Base-by-base conservation (phyloP, 2,113 vertebrate genomes). In the Raja brachyura region DNA sequence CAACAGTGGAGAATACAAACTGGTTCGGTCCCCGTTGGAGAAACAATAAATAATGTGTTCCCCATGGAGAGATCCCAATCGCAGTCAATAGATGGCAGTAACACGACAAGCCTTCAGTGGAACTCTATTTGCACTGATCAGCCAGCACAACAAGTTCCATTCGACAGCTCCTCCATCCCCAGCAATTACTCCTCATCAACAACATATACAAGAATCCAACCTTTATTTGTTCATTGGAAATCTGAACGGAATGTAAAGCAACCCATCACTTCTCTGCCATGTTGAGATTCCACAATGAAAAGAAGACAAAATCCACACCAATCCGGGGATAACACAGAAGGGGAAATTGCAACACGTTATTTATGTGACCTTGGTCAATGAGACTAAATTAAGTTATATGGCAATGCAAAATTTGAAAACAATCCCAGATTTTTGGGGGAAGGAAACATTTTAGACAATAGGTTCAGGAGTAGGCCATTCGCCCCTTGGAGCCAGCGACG, bases 51-150 rank as follows among this genome's bases (percentile, higher is more conserved):
- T 63, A 5, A n/a, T 31, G 16, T 66, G 63, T 66, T n/a, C 59
- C 61, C 5, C 83, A 31, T 16, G 16, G 59, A 86, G 83, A 78
- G 13, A 25, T 92, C 39, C 90, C 68, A 54, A 2, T 25, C 73
- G 22, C 5, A 74, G 8, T 39, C 90, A 92, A 54, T 54, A 92
- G 90, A 74, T 73, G 90, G 90, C 63, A 73, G 68, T 54, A 92
- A 73, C 39, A 92, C 14, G 66, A 92, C 66, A 54, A 92, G 8
- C 33, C 33, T 73, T 92, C 7, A 22, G 33, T 48, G 68, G 39
- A 90, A 11, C 66, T 63, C 22, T 22, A 70, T 90, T 63, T 39
- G 39, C 68, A 22, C 31, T 5, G 31, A 25, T 68, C 85, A 90
- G 20, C 25, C 85, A 90, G 20, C 25, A 85, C 56, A 85, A 85